Evolutionary conservation across 2,888 invertebrate species (phyloP), one percentile per base, ranked within the genome.

Genomic region (Lasioglossum calceatum): DNA sequence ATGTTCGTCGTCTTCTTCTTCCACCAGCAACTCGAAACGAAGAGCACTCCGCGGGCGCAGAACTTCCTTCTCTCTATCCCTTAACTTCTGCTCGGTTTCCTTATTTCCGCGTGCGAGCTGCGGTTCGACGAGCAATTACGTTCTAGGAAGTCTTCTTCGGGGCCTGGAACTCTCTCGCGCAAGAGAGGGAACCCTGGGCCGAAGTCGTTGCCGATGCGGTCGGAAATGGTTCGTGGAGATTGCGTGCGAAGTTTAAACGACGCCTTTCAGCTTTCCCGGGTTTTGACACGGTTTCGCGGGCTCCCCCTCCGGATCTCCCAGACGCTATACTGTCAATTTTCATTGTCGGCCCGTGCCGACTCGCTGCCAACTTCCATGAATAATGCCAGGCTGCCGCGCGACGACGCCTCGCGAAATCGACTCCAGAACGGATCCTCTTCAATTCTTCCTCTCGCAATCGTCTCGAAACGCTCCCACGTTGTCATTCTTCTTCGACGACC

Each of bases 91-190:
- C 90, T 82, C 85, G 86, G 87, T 86, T 90, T 86, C 88, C 90
- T 90, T 90, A 87, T 88, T 90, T 90, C 90, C 90, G 87, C 87
- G 89, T 86, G 90, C 90, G 88, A 90, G 86, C 71, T 90, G 90
- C 86, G 90, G 90, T 89, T 88, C 87, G 89, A 83, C 88, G 83
- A 85, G 87, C 88, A 88, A 90, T 90, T 89, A 88, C 86, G 84
- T 87, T 89, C 90, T 85, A 76, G 82, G 87, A 90, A 90, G 77
- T 47, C 84, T 75, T 81, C 85, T 54, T 54, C 54, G 23, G 54
- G 82, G 54, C 80, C 27, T 77, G 64, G 82, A 85, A 79, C 73
- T 85, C 76, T 84, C 87, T 75, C 76, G 77, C 85, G 79, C 44
- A 12, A 23, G 54, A 54, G 54, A n/a, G 78, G 74, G 77, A 76